Conservation (phyloP, 1,140 invertebrate species). For the Orius laevigatus region DNA sequence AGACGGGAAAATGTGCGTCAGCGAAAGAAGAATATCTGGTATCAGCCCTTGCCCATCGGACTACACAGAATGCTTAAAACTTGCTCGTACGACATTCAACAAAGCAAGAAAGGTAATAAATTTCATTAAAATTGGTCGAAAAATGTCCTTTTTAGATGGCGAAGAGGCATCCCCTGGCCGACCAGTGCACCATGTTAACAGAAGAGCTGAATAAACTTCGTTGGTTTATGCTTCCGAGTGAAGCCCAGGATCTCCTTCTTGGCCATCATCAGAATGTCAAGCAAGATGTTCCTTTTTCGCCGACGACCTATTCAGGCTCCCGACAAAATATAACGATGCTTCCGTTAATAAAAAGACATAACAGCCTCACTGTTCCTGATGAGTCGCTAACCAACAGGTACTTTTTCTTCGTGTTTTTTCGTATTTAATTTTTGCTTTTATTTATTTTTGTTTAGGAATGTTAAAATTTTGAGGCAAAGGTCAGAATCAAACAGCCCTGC, state of each 20-base stretch:
- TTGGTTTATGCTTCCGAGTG: constrained; percentile 72
- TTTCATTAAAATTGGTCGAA: background rate
- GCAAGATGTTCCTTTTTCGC: constrained; percentile 55
- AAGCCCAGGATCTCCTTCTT: constrained; percentile 53
- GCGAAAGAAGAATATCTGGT: constrained; percentile 48
- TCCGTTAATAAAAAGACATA: constrained; percentile 32
- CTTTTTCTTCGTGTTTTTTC: background rate
- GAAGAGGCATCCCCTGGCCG: constrained; percentile 49
- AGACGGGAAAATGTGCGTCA: constrained; percentile 55
- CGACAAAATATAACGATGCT: constrained; percentile 25
- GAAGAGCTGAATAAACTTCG: constrained; percentile 46
- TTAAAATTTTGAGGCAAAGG: constrained; percentile 24
- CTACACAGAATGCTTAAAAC: constrained; percentile 56
- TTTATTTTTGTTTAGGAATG: constrained; percentile 22
- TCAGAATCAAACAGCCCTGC: constrained; percentile 22
- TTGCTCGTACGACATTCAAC: constrained; percentile 59
- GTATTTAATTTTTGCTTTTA: constrained; percentile 21
- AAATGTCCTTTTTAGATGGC: constrained; percentile 35
- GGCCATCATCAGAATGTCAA: constrained; percentile 56
- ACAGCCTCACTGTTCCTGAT: constrained; percentile 38
- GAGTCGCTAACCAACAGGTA: constrained; percentile 30
- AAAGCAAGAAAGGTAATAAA: constrained; percentile 44
- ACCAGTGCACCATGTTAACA: constrained; percentile 53
- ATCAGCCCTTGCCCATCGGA: constrained; percentile 50
- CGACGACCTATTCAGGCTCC: constrained; percentile 26